Percentiles rank a stretch among this genome's conserved stretches.
Evolutionary conservation across 2,888 invertebrate genomes (phyloP).

Genomic region (Acanthosepion pharaonis): DNA sequence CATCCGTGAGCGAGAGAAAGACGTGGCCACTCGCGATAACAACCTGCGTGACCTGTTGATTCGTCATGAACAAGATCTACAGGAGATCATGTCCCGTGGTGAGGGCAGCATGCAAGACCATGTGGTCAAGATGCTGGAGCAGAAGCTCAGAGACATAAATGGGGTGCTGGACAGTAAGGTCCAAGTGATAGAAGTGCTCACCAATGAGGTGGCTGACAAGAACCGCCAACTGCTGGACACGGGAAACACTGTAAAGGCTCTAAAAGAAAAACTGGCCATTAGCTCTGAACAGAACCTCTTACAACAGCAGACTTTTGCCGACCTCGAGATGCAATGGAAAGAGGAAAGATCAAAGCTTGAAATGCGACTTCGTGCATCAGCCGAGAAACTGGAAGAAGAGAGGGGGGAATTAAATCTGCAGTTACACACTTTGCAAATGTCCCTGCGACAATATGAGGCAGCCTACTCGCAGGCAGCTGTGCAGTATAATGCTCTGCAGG

Average conservation of each 20-base stretch:
- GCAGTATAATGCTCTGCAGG: conserved; percentile 68
- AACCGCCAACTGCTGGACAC: conserved; percentile 65
- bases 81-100: conserved; percentile 67
- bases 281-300: conserved; percentile 86
- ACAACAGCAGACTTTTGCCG: conserved; percentile 86
- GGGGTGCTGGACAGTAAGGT: conserved; percentile 70
- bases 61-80: conserved; percentile 68
- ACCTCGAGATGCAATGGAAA: conserved; percentile 83
- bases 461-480: conserved; percentile 67
- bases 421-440: conserved; percentile 70
- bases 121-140: conserved; percentile 69
- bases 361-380: conserved; percentile 76
- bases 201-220: conserved; percentile 65
- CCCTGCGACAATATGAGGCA: conserved; percentile 63
- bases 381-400: conserved; percentile 68
- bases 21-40: conserved; percentile 63
- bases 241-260: conserved; percentile 79
- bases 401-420: conserved; percentile 76
- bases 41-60: conserved; percentile 65
- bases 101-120: conserved; percentile 66
- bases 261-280: conserved; percentile 84
- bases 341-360: conserved; percentile 78
- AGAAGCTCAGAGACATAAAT: conserved; percentile 69
- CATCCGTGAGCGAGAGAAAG: conserved; percentile 63
- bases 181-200: conserved; percentile 68